Evolutionary conservation across 2,113 vertebrate genomes (phyloP).

Genomic region (Chaenocephalus aceratus): DNA sequence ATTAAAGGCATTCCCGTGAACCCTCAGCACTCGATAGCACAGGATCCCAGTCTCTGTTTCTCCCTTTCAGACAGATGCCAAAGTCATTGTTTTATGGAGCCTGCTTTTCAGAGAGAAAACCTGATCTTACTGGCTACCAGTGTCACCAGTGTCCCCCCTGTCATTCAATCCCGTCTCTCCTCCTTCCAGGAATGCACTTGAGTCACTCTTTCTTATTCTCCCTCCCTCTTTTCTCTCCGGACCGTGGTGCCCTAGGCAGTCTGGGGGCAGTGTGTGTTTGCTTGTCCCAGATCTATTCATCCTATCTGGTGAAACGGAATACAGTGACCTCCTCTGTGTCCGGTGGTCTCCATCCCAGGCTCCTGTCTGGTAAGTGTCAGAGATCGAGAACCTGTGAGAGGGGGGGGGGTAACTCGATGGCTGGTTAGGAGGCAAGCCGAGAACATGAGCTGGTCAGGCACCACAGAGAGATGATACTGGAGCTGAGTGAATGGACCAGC

Average conservation of each 20-base stretch:
- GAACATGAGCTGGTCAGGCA: slow-evolving; percentile 34
- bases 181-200: slow-evolving; percentile 82
- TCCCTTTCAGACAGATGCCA: slow-evolving; percentile 80
- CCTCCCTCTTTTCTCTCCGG: slow-evolving; percentile 57
- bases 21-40: slow-evolving; percentile 58
- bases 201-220: slow-evolving; percentile 70
- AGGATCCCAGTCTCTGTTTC: slow-evolving; percentile 63
- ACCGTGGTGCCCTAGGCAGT: slow-evolving; percentile 69
- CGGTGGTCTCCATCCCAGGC: slow-evolving; percentile 64
- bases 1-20: slow-evolving; percentile 79
- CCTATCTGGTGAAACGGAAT: slow-evolving; percentile 69
- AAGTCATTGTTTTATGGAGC: slow-evolving; percentile 77
- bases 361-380: slow-evolving; percentile 75
- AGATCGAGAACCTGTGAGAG: slow-evolving; percentile 51
- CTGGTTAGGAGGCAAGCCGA: slow-evolving; percentile 41
- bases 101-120: slow-evolving; percentile 74
- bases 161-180: slow-evolving; percentile 80
- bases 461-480: slow-evolving; percentile 40
- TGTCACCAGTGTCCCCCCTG: slow-evolving; percentile 77
- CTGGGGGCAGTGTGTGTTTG: slow-evolving; percentile 60
- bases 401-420: slow-evolving; percentile 34
- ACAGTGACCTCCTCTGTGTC: slow-evolving; percentile 77
- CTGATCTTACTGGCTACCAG: slow-evolving; percentile 73
- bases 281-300: slow-evolving; percentile 74
- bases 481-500: slow-evolving; percentile 40